Conservation (phyloP, 2,888 invertebrate genomes). For the Ganaspis brasiliensis region DNA sequence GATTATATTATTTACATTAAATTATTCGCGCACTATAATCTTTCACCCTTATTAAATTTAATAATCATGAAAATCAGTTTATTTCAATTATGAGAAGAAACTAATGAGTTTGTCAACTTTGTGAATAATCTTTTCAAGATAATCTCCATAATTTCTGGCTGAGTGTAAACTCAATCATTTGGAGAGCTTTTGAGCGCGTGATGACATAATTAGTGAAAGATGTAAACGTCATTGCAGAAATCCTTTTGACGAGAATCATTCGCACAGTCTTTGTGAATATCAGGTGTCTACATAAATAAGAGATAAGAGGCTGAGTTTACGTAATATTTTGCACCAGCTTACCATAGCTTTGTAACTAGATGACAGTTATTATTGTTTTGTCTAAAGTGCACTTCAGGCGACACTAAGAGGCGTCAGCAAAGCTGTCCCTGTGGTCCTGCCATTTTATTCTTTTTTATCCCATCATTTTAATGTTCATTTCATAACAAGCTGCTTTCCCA, state of each 20-base stretch:
- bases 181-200: slow-evolving; percentile 33
- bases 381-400: slow-evolving; percentile 54
- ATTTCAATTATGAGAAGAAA: background rate
- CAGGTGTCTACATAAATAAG: slow-evolving; percentile 47
- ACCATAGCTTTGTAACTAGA: slow-evolving; percentile 61
- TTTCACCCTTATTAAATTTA: no score
- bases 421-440: background rate
- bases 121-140: background rate
- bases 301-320: slow-evolving; percentile 68
- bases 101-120: background rate
- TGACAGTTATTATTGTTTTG: slow-evolving; percentile 69
- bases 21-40: background rate
- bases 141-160: background rate
- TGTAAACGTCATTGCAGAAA: slow-evolving; percentile 54
- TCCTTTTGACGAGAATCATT: slow-evolving; percentile 52
- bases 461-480: slow-evolving; percentile 11
- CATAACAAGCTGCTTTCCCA: slow-evolving; percentile 23
- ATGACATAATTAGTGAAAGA: slow-evolving; percentile 63
- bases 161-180: background rate
- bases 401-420: slow-evolving; percentile 39
- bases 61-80: no score
- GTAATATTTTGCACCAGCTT: slow-evolving; percentile 61
- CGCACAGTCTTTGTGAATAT: slow-evolving; percentile 48
- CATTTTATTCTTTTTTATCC: slow-evolving; percentile 32
- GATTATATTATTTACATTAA: no score